Base-by-base conservation (phyloP, 2,888 invertebrate species). In the Apamea epomidion region DNA sequence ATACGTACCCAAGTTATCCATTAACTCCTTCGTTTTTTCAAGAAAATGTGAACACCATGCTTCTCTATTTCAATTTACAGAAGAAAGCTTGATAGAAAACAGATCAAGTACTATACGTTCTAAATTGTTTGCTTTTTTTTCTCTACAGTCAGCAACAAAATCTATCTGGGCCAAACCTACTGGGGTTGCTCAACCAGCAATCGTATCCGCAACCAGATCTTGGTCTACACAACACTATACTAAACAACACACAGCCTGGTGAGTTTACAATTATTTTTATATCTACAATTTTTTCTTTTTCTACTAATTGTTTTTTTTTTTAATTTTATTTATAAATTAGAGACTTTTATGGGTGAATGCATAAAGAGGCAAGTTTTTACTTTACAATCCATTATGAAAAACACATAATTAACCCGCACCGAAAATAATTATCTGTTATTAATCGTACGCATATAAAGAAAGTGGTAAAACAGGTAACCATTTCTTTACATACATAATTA, bases 81-180 rank as follows among this genome's bases (percentile, higher is more conserved):
- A 51, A 21, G 2, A 16, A 21, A 58, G 2, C 16, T 37, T 10
- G 0, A 6, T 54, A 67, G 8, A 78, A 78, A 25, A 32, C 8
- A 42, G 0, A 8, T 51, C 12, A 14, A 32, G 7, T 48, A 78
- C 3, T 18, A 3, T 25, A 29, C 18, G 7, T 45, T 3, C 6
- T 32, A 32, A 54, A 32, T 32, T 7, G 18, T 77, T 54, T 76
- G 5, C 51, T 42, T 37, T 16, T 54, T 64, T 75, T 78, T 42
- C 12, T 75, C 74, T 86, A 0, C 94, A 97, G 97, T 83, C 97
- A 97, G 85, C 97, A 97, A 86, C 97, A 97, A 89, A 96, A 95
- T 85, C 92, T 96, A 58, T 94, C 96, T 0, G 97, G 97, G 0
- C 96, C 96, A 18, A 96, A 96, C 80, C 93, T 97, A 3, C 93